Conservation (phyloP, 1,140 invertebrate genomes). For the Wasmannia auropunctata region DNA sequence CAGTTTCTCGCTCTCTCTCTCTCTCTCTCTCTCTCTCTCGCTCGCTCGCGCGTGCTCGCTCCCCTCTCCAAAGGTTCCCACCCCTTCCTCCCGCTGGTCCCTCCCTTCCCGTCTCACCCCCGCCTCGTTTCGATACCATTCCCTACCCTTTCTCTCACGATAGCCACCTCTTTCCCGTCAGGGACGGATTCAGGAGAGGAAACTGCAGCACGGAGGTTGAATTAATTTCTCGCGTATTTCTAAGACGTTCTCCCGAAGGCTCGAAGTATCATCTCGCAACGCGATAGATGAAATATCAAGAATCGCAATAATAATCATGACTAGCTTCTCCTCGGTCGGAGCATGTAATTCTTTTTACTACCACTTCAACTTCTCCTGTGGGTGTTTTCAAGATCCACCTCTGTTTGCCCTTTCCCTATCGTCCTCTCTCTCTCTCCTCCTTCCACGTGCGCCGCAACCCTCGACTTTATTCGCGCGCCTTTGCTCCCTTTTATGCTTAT, state of each 20-base stretch:
- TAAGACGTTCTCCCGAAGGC: neutral
- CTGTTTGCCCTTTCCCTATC: slow-evolving; percentile 21
- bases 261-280: neutral
- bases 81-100: neutral
- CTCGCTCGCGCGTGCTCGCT: slow-evolving; percentile 6
- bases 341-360: neutral
- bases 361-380: slow-evolving; percentile 35
- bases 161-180: slow-evolving; percentile 21
- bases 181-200: slow-evolving; percentile 13
- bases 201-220: neutral
- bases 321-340: neutral
- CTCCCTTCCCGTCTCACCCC: neutral
- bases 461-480: slow-evolving; percentile 21
- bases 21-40: neutral
- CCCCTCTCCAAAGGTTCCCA: slow-evolving; percentile 62
- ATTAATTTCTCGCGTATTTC: neutral
- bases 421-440: neutral
- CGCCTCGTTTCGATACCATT: neutral
- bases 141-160: slow-evolving; percentile 8
- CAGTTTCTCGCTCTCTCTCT: slow-evolving; percentile 37
- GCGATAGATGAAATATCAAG: neutral
- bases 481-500: slow-evolving; percentile 29
- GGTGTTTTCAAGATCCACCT: slow-evolving; percentile 32
- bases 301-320: neutral
- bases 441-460: slow-evolving; percentile 40